These are phyloP conservation scores for Notiomystis cincta DNA, from an alignment of 2,113 vertebrate species.

Conservation along the genomic window DNA sequence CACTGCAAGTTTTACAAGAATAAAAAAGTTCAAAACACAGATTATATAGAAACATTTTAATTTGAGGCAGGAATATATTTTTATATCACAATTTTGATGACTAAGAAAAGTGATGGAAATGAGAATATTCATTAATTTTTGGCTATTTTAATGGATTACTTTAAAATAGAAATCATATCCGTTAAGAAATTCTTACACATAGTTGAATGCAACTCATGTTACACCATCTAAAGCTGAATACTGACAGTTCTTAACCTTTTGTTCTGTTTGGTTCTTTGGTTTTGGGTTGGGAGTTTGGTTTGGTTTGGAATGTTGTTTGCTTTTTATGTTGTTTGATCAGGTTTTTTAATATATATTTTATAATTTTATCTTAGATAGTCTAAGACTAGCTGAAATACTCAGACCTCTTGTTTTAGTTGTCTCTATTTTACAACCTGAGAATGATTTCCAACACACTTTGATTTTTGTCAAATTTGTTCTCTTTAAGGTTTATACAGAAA, in stretches of 20 bases:
- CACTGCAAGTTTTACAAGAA: neutral
- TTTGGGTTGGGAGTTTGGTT: neutral
- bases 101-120: neutral
- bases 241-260: neutral
- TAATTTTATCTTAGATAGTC: neutral
- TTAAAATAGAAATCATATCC: neutral
- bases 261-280: neutral
- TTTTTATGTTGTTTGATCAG: neutral
- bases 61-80: neutral
- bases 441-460: neutral
- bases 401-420: neutral
- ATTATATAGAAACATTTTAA: neutral
- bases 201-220: neutral
- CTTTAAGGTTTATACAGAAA: neutral
- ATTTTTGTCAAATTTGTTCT: neutral
- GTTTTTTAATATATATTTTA: neutral
- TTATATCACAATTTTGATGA: neutral
- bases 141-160: neutral
- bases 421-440: neutral
- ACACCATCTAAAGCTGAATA: neutral
- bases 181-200: neutral
- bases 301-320: neutral
- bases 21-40: neutral
- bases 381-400: neutral
- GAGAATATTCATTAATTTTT: neutral